These are phyloP conservation scores for Cervus canadensis DNA, from an alignment of 2,113 vertebrate genomes.

Conservation along the genomic window DNA sequence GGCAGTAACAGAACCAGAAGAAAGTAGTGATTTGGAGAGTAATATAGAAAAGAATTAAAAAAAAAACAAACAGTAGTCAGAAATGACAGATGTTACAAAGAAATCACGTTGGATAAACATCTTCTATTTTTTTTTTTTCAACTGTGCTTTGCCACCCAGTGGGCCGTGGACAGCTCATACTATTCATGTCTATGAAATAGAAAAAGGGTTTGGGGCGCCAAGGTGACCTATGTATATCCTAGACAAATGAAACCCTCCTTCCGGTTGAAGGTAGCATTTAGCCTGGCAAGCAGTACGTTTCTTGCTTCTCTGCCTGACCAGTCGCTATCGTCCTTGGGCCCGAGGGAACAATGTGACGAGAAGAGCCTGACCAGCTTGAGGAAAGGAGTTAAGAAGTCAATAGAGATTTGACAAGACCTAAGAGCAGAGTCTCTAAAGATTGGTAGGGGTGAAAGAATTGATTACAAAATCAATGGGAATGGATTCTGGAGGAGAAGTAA, in stretches of 20 bases:
- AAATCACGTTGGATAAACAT: background rate
- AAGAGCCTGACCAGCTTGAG: background rate
- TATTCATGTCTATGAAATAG: background rate
- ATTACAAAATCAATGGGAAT: constrained; percentile 21
- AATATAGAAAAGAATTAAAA: background rate
- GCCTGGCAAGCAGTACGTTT: background rate
- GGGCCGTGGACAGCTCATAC: background rate
- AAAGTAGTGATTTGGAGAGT: background rate
- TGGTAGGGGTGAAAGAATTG: background rate
- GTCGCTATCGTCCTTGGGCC: background rate
- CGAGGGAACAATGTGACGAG: background rate
- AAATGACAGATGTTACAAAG: background rate
- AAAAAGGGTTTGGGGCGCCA: background rate
- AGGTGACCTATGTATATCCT: background rate
- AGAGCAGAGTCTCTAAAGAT: constrained; percentile 5
- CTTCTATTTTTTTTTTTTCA: background rate
- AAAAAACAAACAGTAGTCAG: background rate
- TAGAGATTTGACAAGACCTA: background rate
- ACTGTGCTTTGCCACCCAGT: background rate
- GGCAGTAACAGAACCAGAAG: background rate
- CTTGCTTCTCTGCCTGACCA: background rate
- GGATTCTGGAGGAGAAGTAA: constrained; percentile 9
- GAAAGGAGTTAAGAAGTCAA: background rate
- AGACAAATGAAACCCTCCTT: background rate
- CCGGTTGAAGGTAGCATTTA: background rate